These are phyloP conservation scores for Sternarchorhynchus goeldii DNA, from an alignment of 2,797 vertebrate species.

Conservation along the genomic window DNA sequence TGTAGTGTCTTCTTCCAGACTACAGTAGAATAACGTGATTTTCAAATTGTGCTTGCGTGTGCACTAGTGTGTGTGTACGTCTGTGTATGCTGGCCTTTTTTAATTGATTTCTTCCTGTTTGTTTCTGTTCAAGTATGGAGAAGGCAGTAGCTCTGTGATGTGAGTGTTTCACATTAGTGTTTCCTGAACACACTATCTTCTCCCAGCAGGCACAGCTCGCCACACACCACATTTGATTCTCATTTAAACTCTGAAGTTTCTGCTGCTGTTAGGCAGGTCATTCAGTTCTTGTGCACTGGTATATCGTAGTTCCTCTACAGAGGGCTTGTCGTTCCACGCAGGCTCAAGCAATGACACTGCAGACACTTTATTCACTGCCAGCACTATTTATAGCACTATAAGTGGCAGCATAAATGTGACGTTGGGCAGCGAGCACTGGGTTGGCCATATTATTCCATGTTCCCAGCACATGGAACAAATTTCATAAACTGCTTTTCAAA, in stretches of 20 bases:
- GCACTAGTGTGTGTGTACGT: no score
- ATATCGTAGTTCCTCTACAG: not conserved
- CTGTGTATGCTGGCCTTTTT: conserved; percentile 1
- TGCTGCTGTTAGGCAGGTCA: conserved; percentile 7
- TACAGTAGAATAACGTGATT: no score
- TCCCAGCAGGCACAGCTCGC: conserved; percentile 13
- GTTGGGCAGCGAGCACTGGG: no score
- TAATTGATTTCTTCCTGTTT: conserved; percentile 60
- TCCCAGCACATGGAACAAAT: conserved; percentile 11
- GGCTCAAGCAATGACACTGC: no score
- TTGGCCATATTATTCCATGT: no score
- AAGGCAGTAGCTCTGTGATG: conserved; percentile 56
- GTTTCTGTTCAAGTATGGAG: conserved; percentile 42
- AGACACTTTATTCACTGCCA: no score
- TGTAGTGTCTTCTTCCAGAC: conserved; percentile 50
- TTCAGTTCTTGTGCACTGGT: no score
- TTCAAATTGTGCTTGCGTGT: no score
- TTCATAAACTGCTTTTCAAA: not conserved
- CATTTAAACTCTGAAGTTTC: conserved; percentile 50
- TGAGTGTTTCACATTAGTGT: conserved; percentile 44
- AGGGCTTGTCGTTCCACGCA: not conserved
- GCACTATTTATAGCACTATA: no score
- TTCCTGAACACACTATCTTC: conserved; percentile 21
- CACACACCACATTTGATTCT: conserved; percentile 47
- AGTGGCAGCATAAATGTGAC: no score